Base-by-base conservation (phyloP, 2,113 vertebrate genomes). In the Astur gentilis region DNA sequence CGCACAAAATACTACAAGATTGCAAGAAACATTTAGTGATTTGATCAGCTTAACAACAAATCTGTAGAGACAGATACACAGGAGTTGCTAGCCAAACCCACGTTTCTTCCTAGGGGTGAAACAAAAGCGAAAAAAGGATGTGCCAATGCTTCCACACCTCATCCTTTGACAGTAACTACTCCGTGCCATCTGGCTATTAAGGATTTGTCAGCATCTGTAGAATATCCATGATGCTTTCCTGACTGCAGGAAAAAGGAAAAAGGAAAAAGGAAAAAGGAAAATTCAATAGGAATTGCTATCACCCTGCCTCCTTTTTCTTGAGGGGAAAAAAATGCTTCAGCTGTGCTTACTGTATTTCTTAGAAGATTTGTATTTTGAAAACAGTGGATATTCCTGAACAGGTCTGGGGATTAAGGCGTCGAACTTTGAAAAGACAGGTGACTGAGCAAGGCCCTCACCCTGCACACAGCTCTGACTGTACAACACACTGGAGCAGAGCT, bases 151-250 rank as follows among this genome's bases (percentile, higher is more conserved):
- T 90, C 89, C 25, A 82, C 69, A 64, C 42, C 34, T 91, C 70
- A 75, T 93, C 69, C 72, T 94, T 92, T 75, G 60, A 87, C 91
- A 91, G 91, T 58, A 89, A 86, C 67, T 83, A 87, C 69, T 91
- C 81, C 32, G 50, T 2, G 7, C 54, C 67, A 95, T 73, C 82
- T 87, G 87, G 54, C 58, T 91, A 65, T 72, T 88, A 91, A 84
- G 44, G 42, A 84, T 8, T 80, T 80, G 70, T 88, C 89, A 96
- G 62, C 70, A 73, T 75, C 85, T 79, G 62, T 85, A 82, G 70
- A 77, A 78, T n/a, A 83, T 81, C 83, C 54, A 29, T 82, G 80
- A 84, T 93, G 69, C 47, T 70, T 85, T 92, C 65, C 92, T 87
- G 45, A 76, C 52, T 49, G 31, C 3, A 16, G 52, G 50, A 27